Evolutionary conservation across 2,113 vertebrate species (phyloP).

Genomic region (Brachypodius melanocephalos): DNA sequence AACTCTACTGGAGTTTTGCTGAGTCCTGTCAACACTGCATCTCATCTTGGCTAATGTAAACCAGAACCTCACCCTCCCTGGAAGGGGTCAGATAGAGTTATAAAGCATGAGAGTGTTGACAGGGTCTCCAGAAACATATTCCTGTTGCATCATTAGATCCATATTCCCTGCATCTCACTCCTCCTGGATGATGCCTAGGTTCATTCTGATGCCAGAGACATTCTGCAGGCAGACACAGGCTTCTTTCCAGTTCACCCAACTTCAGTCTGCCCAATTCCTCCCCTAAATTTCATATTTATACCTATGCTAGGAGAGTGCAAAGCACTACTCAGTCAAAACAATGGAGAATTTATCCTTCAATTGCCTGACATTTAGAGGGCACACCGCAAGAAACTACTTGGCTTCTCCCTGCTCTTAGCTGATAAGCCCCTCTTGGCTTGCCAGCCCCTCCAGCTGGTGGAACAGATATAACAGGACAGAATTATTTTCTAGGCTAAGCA

Average conservation of each 20-base stretch:
- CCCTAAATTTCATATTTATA: not conserved
- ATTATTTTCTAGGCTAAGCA: not conserved
- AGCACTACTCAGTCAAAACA: not conserved
- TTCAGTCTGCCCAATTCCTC: not conserved
- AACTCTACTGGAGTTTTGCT: not conserved
- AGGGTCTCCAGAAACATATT: conserved; percentile 30
- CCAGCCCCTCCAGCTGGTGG: not conserved
- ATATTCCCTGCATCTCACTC: not conserved
- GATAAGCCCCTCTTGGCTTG: not conserved
- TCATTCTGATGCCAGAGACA: not conserved
- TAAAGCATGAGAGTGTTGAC: conserved; percentile 60
- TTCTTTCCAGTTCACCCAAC: not conserved
- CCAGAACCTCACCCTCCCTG: conserved; percentile 37
- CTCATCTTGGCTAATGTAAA: conserved; percentile 58
- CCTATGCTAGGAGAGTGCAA: not conserved
- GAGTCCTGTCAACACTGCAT: conserved; percentile 53
- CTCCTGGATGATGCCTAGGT: not conserved
- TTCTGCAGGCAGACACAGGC: not conserved
- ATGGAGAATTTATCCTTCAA: not conserved
- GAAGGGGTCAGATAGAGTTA: conserved; percentile 56
- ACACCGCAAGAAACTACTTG: not conserved
- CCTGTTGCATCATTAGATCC: conserved; percentile 36
- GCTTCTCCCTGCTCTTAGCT: not conserved
- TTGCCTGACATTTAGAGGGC: not conserved
- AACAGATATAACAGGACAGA: not conserved